Evolutionary conservation across 2,888 invertebrate genomes (phyloP).

Genomic region (Euplexia lucipara): DNA sequence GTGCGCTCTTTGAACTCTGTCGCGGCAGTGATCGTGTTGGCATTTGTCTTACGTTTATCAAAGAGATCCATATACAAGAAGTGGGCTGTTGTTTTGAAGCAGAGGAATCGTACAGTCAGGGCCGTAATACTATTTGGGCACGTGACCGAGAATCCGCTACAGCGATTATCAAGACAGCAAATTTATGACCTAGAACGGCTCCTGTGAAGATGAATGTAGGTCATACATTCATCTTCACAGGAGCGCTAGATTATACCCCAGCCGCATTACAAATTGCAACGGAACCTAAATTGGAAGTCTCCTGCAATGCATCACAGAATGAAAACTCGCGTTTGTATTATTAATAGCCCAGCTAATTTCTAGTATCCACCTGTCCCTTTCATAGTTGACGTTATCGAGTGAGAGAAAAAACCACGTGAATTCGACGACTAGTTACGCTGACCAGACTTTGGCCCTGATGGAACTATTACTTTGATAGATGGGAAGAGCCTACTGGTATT

Average conservation of each 20-base stretch:
- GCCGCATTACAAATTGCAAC: conserved; percentile 36
- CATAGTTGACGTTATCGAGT: conserved; percentile 21
- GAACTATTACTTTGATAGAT: conserved; percentile 62
- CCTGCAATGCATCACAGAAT: conserved; percentile 36
- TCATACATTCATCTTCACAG: conserved; percentile 26
- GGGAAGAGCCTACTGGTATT: conserved; percentile 48
- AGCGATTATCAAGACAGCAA: conserved; percentile 25
- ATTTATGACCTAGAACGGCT: conserved; percentile 28
- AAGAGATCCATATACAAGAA: conserved; percentile 23
- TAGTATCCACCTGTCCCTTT: conserved; percentile 24
- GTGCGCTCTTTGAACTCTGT: conserved; percentile 41
- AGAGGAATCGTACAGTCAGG: conserved; percentile 24
- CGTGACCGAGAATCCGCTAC: conserved; percentile 42
- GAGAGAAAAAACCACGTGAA: conserved; percentile 33
- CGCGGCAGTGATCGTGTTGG: conserved; percentile 10
- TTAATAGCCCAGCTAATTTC: conserved; percentile 29
- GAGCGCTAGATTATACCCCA: conserved; percentile 21
- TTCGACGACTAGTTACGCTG: conserved; percentile 30
- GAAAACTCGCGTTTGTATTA: conserved; percentile 46
- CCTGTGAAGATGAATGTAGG: too few species aligned
- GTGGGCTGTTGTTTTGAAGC: neutral
- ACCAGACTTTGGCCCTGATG: conserved; percentile 39
- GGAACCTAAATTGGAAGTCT: conserved; percentile 41
- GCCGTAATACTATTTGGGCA: conserved; percentile 34
- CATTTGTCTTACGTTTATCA: conserved; percentile 11